Conservation (phyloP, 2,113 vertebrate species). For the Phaetusa simplex region DNA sequence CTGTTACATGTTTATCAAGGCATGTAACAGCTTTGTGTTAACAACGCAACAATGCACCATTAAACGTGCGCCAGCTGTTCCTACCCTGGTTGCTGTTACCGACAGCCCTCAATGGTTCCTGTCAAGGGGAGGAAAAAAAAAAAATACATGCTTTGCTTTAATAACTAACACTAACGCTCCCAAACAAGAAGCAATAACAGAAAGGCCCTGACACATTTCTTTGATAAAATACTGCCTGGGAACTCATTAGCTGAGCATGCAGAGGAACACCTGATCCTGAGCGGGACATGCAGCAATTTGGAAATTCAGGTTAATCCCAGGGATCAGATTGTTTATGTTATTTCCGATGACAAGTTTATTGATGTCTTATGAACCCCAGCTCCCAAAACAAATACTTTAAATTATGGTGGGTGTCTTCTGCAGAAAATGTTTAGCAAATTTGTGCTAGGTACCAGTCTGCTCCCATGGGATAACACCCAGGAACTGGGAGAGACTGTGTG, state of each 20-base stretch:
- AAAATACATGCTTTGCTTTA: slow-evolving; percentile 46
- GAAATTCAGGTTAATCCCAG: background rate
- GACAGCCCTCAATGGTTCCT: slow-evolving; percentile 28
- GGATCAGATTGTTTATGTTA: background rate
- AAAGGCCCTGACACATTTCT: slow-evolving; percentile 61
- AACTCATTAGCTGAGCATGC: slow-evolving; percentile 51
- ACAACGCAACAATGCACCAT: slow-evolving; percentile 58
- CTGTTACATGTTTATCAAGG: slow-evolving; percentile 66
- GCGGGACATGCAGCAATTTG: rapidly evolving
- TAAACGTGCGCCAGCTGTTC: slow-evolving; percentile 71
- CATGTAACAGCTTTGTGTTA: slow-evolving; percentile 71
- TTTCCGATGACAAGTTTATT: background rate
- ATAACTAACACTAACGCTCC: slow-evolving; percentile 65
- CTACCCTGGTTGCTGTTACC: slow-evolving; percentile 22
- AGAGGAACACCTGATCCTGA: background rate
- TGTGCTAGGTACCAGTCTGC: background rate
- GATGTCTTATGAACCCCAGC: background rate
- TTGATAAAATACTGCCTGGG: slow-evolving; percentile 68
- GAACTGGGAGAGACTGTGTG: background rate
- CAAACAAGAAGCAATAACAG: slow-evolving; percentile 60
- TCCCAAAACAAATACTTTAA: background rate
- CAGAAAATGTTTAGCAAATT: background rate
- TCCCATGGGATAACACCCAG: background rate
- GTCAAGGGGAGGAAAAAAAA: background rate
- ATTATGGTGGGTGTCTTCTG: background rate